Base-by-base conservation (phyloP, 2,113 vertebrate genomes). In the Harpagus bidentatus region DNA sequence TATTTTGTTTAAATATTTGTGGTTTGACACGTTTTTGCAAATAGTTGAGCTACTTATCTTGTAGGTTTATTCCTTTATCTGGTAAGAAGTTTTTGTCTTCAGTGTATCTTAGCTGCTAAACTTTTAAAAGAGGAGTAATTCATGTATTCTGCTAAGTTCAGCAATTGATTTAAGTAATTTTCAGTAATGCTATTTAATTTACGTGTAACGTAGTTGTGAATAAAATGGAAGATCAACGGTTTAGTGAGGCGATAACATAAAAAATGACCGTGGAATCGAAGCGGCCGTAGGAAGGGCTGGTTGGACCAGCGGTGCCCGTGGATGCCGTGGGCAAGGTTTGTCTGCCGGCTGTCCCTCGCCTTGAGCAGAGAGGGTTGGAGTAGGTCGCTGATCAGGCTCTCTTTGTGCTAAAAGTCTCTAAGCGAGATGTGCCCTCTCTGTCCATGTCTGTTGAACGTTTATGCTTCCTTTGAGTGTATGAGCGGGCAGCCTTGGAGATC, bases 261-360 rank as follows among this genome's bases (percentile, higher is more conserved):
- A 21, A 2, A 40, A 28, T 1, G 21, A 1, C 3, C 0, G 1
- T 34, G 69, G 81, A 4, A 6, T 11, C 3, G 1, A 20, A 47
- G 79, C 4, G 10, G 56, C 21, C 1, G 1, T 4, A 2, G 47
- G 59, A 16, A 17, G 65, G 62, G 78, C 59, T 14, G 71, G 28
- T 9, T 5, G 58, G 65, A 16, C 16, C 36, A 1, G 40, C 10
- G 20, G 2, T 9, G 11, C n/a, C 34, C 3, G 1, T 3, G 8
- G 69, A 1, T 6, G 59, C 67, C 2, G 4, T 4, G n/a, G 71
- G 34, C 13, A 14, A 8, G 79, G 59, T 23, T 16, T 11, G 18
- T 38, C 22, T 17, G 12, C 56, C 31, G 21, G 25, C 56, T 26
- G 5, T 21, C 80, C 59, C 36, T 55, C 14, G 2, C 17, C 61